Conservation (phyloP, 2,888 invertebrate species). For the Melanchra persicariae region DNA sequence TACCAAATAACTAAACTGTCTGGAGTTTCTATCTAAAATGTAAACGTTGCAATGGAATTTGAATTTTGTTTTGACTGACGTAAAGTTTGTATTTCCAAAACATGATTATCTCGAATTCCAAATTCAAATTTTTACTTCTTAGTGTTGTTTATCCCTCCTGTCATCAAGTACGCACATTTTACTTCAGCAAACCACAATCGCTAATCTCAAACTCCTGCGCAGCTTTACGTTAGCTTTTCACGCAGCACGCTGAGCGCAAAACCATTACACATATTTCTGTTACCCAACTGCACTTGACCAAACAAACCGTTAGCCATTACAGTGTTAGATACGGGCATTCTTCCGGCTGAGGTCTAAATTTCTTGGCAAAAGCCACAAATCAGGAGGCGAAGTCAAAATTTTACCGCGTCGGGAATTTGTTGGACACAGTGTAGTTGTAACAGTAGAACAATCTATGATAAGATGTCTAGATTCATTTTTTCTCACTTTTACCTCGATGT, state of each 20-base stretch:
- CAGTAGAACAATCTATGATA: neutral
- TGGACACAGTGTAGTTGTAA: constrained; percentile 1
- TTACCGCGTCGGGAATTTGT: constrained; percentile 14
- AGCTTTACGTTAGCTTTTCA: constrained; percentile 12
- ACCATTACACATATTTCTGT: constrained; percentile 42
- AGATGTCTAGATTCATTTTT: neutral
- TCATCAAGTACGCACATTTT: neutral
- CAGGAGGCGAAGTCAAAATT: constrained; percentile 13
- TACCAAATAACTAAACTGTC: too few species aligned
- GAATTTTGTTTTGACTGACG: too few species aligned
- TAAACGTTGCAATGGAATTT: too few species aligned
- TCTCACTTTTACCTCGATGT: neutral
- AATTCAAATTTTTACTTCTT: too few species aligned
- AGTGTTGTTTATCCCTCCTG: neutral
- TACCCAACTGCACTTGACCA: constrained; percentile 43
- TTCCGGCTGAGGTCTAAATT: constrained; percentile 22
- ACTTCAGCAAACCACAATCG: constrained; percentile 28
- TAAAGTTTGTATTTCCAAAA: too few species aligned
- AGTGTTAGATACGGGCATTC: constrained; percentile 35
- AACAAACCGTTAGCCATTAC: constrained; percentile 47
- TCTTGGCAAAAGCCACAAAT: constrained; percentile 23
- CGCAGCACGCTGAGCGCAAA: constrained; percentile 30
- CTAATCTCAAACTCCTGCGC: constrained; percentile 19
- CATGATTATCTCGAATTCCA: too few species aligned
- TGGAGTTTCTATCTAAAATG: too few species aligned